Base-by-base conservation (phyloP, 2,797 vertebrate species). In the Paedocypris micromegethes region DNA sequence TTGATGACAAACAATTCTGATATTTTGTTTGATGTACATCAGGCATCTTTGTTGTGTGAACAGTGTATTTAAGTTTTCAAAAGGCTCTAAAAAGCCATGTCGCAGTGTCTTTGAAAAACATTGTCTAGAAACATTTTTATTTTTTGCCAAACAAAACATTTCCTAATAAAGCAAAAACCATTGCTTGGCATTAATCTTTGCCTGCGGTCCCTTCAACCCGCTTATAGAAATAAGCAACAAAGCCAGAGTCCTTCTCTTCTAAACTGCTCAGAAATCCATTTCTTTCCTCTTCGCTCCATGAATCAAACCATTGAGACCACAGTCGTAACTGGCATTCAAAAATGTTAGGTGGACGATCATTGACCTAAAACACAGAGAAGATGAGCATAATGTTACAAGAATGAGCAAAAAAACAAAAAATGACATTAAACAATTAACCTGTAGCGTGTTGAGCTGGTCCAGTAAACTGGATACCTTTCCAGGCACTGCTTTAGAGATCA, bases 281-380 rank as follows among this genome's bases (percentile, higher is more conserved):
- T 70, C 91, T 86, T 72, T 96, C 93, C 58, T 90, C 86, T 72
- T 94, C 92, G 57, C 88, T 86, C 93, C 94, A 96, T 5, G 92
- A 86, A 77, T 92, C 90, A 73, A 96, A 96, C 93, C 93, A 96
- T 83, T 94, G 93, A 74, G 86, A 92, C 94, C 94, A 96, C 69
- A 96, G 87, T 47, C 90, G 90, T 43, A 96, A 84, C 81, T 96
- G 94, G 80, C 94, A 96, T 70, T 96, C 91, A 79, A 93, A 95
- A 78, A 95, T 91, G 83, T 89, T 93, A 55, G 88, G 93, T 9
- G 89, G 88, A 42, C 80, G 81, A 82, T 91, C 91, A 48, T 82
- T 86, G 4, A 96, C 88, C 84, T 91, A 75, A 44, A 70, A 52
- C 5, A 44, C n/a, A 57, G 39, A 68, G 1, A 62, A 43, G 61